Conservation (phyloP, 2,113 vertebrate species). For the Crocuta crocuta region DNA sequence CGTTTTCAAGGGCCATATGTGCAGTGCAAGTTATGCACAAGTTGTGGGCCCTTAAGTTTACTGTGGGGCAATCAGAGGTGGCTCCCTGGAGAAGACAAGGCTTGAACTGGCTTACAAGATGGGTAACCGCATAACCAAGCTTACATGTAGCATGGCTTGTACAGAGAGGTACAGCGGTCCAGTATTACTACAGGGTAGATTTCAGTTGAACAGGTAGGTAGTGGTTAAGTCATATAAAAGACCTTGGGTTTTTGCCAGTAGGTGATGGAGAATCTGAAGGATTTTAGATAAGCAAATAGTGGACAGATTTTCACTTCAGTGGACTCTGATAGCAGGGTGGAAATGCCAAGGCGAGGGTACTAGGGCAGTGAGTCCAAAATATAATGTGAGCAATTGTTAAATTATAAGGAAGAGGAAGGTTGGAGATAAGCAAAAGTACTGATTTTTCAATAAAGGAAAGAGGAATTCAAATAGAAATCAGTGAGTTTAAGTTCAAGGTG, state of each 20-base stretch:
- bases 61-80: not conserved
- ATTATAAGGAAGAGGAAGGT: not conserved
- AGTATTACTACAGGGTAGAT: not conserved
- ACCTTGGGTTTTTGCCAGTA: not conserved
- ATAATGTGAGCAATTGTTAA: not conserved
- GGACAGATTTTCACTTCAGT: not conserved
- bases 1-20: not conserved
- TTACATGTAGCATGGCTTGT: not conserved
- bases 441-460: not conserved
- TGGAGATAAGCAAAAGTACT: not conserved
- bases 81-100: not conserved
- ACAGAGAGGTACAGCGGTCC: not conserved
- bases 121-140: not conserved
- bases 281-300: conserved; percentile 24
- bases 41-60: not conserved
- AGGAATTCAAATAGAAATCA: not conserved
- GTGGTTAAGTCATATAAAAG: not conserved
- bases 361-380: not conserved
- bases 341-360: not conserved
- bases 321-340: not conserved
- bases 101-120: not conserved
- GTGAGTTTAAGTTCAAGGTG: not conserved
- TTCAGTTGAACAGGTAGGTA: not conserved
- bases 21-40: not conserved
- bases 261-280: not conserved